Conservation (phyloP, 2,113 vertebrate genomes). For the Crotalus helleri region DNA sequence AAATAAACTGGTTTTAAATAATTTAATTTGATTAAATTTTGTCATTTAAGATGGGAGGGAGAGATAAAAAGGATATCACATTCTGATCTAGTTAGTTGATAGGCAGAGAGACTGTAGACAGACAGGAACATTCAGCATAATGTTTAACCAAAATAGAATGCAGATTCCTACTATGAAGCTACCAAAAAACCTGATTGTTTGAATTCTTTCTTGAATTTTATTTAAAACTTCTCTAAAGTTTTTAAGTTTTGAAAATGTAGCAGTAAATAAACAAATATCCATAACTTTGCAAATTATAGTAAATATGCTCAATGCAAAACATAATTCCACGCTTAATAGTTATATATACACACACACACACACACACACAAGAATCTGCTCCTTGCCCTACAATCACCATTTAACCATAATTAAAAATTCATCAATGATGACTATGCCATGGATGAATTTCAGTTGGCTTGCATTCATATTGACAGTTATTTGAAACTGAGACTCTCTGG, state of each 20-base stretch:
- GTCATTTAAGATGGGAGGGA: not conserved
- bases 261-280: not conserved
- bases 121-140: conserved; percentile 13
- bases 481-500: conserved; percentile 1
- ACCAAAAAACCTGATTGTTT: not conserved
- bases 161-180: not conserved
- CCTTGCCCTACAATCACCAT: not conserved
- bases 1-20: not conserved
- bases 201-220: not conserved
- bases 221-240: conserved; percentile 4
- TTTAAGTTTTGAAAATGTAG: not conserved
- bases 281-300: not conserved
- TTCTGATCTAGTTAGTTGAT: not conserved
- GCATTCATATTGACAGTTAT: not conserved
- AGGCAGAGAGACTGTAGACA: not conserved
- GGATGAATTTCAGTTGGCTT: not conserved
- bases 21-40: not conserved
- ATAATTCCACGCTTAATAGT: not conserved
- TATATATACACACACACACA: no score
- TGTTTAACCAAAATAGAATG: not conserved
- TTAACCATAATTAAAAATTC: not conserved
- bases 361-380: not conserved
- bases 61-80: not conserved
- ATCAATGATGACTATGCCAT: not conserved
- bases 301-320: not conserved